Conservation (phyloP, 1,140 invertebrate species). For the Steinernema khuongi region DNA sequence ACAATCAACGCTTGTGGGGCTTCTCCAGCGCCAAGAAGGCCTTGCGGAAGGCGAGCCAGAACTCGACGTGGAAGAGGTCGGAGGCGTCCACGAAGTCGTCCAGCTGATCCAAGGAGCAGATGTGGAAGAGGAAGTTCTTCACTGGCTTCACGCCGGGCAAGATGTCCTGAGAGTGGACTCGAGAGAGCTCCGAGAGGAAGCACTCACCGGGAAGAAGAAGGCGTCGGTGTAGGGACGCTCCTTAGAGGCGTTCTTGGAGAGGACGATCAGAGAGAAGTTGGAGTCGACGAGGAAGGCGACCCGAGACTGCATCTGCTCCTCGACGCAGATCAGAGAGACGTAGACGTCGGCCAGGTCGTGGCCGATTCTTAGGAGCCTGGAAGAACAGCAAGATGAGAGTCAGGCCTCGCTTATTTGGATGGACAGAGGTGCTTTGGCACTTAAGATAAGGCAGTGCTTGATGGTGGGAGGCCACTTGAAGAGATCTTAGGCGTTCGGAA, state of each 20-base stretch:
- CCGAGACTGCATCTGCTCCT: neutral
- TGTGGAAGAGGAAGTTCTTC: neutral
- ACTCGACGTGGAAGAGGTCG: neutral
- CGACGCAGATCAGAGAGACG: neutral
- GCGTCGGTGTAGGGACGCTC: neutral
- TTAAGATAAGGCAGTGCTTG: too few species aligned
- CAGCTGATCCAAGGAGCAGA: neutral
- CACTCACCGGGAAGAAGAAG: neutral
- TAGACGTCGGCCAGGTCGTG: neutral
- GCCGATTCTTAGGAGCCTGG: too few species aligned
- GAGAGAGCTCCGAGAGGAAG: neutral
- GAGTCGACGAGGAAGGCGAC: neutral
- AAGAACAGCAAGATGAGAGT: too few species aligned
- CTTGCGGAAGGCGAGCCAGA: neutral
- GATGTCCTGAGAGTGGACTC: neutral
- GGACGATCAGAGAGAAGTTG: slow-evolving; percentile 1
- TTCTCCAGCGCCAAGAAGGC: neutral
- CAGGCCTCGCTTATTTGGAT: too few species aligned
- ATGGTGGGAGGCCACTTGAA: too few species aligned
- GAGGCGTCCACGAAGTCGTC: neutral
- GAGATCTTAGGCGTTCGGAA: too few species aligned
- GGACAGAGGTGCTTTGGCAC: too few species aligned
- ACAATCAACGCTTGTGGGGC: too few species aligned
- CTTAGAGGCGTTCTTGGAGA: neutral
- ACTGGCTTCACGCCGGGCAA: neutral